Base-by-base conservation (phyloP, 2,797 vertebrate genomes). In the Notolepis coatsorum region DNA sequence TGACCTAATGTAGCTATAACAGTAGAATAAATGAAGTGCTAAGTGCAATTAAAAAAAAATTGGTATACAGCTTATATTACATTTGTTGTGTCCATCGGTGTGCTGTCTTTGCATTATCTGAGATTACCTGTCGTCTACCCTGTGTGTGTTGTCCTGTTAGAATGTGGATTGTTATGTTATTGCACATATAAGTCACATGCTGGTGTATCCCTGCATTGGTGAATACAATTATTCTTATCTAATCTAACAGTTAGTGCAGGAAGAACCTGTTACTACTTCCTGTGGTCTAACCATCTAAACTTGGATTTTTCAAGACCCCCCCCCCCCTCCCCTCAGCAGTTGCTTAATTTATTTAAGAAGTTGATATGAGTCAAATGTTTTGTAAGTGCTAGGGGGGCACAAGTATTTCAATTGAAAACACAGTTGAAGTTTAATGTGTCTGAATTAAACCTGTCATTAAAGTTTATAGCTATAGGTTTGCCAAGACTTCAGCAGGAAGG, bases 391-490 rank as follows among this genome's bases (percentile, higher is more conserved):
- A 45, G 15, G 25, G 24, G 41, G 39, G 15, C 48, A 30, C 68
- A 68, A 52, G n/a, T 46, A 61, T 75, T 61, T 64, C 42, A 76
- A 60, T 37, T 49, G 57, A 74, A 76, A 78, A 61, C 49, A 42
- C 57, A 31, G 63, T 61, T 55, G 15, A 56, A 61, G 61, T 73
- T 72, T 67, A 77, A 73, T 80, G 76, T 21, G 46, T 68, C 49
- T 52, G 49, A 75, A 78, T 81, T 37, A 66, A 80, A 82, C 64
- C 71, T 75, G 50, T 50, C 59, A 77, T 85, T 68, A 81, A 68
- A 38, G 38, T 77, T 80, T 74, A 82, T 61, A 24, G 57, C 65
- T 59, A 41, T 30, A 54, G 12, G 5, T 35, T 53, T 48, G 70
- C 49, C 71, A 66, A 30, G 12, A 47, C 51, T 61, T 54, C 13